A percentile compares a stretch with the other conserved stretches of the same genome.
Evolutionary conservation across 2,797 vertebrate species (phyloP).

Genomic region (Capromys pilorides): DNA sequence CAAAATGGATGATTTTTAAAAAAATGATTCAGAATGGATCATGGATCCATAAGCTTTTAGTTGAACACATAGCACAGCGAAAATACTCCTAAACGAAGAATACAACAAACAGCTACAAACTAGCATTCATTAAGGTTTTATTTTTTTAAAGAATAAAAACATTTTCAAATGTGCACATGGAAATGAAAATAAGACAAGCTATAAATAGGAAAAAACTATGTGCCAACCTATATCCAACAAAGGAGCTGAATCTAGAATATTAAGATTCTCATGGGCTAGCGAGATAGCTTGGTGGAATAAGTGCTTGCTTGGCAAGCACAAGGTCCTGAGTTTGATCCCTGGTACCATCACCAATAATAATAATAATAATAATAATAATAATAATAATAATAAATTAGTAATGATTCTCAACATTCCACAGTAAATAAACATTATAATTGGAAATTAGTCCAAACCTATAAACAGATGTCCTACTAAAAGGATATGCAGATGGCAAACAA

Average conservation of each 20-base stretch:
- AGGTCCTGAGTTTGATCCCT: too few relatives aligned
- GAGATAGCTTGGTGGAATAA: too few relatives aligned
- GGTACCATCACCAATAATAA: too few relatives aligned
- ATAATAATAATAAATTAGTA: too few relatives aligned
- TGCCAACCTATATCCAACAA: neutral
- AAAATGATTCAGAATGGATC: neutral
- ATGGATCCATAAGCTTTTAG: neutral
- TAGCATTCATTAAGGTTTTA: neutral
- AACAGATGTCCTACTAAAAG: neutral
- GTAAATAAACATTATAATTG: conserved; percentile 4
- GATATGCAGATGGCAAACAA: neutral
- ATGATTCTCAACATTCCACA: neutral
- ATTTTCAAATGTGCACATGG: neutral
- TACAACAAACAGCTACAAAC: neutral
- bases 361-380: too few relatives aligned
- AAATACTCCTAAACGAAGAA: neutral
- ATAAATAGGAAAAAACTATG: neutral
- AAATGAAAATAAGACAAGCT: neutral
- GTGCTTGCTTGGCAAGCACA: too few relatives aligned
- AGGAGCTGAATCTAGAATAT: neutral
- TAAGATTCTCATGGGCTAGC: neutral
- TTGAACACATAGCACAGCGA: neutral
- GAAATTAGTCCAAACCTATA: neutral
- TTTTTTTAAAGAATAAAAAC: neutral
- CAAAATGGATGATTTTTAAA: neutral